Conservation (phyloP, 2,888 invertebrate genomes). For the Limenitis camilla region DNA sequence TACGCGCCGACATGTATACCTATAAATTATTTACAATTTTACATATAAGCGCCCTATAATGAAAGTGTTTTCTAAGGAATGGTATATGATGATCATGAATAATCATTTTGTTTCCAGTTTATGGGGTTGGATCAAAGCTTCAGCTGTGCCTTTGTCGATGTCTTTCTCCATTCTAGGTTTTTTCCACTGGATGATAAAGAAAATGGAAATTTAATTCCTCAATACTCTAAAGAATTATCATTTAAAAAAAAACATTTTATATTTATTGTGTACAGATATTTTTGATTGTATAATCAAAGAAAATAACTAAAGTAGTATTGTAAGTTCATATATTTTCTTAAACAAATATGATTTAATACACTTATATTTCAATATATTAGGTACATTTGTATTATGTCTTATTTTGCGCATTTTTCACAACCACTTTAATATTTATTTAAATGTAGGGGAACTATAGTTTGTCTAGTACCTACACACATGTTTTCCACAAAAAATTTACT, state of each 20-base stretch:
- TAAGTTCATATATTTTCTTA: conserved; percentile 1
- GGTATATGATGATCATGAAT: background rate
- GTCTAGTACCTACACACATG: too few relatives aligned
- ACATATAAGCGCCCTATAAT: too few relatives aligned
- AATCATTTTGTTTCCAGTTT: conserved; percentile 68
- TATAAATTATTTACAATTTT: too few relatives aligned
- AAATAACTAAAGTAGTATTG: conserved; percentile 4
- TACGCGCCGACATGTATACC: too few relatives aligned
- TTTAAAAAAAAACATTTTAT: background rate
- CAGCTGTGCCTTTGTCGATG: conserved; percentile 85
- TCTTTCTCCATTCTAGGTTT: conserved; percentile 84
- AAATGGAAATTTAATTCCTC: conserved; percentile 73
- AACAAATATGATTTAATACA: too few relatives aligned
- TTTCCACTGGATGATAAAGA: conserved; percentile 86
- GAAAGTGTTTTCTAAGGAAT: too few relatives aligned
- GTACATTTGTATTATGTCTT: too few relatives aligned
- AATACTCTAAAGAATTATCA: background rate
- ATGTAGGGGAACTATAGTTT: too few relatives aligned
- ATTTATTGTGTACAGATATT: too few relatives aligned
- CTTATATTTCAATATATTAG: conserved; percentile 4
- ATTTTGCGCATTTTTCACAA: too few relatives aligned
- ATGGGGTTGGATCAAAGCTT: conserved; percentile 85
- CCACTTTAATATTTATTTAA: background rate
- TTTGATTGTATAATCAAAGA: too few relatives aligned
- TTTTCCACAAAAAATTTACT: too few relatives aligned